Conservation (phyloP, 2,888 invertebrate species). For the Drosophila fulvimacula region DNA sequence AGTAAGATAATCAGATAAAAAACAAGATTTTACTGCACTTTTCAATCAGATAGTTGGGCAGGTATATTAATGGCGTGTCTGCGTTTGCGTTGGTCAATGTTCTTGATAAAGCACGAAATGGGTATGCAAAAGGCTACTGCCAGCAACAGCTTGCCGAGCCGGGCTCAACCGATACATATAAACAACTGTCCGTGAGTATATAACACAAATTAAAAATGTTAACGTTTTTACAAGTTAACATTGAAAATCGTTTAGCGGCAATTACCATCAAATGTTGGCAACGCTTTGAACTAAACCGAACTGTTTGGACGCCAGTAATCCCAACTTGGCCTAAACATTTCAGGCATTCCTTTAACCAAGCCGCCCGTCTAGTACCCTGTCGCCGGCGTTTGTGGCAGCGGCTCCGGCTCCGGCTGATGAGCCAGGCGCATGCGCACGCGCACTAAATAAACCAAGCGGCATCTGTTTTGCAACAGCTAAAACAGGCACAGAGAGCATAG, state of each 20-base stretch:
- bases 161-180: conserved; percentile 1
- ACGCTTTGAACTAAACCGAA: conserved; percentile 75
- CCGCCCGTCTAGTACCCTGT: conserved; percentile 65
- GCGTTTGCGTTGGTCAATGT: conserved; percentile 53
- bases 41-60: conserved; percentile 37
- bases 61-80: conserved; percentile 36
- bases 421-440: conserved; percentile 77
- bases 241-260: conserved; percentile 82
- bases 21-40: conserved; percentile 48
- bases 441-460: conserved; percentile 76
- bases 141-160: neutral
- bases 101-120: conserved; percentile 38
- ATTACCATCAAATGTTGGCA: conserved; percentile 82
- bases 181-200: conserved; percentile 73
- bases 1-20: conserved; percentile 28
- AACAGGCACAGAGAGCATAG: neutral
- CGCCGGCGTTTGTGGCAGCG: conserved; percentile 53
- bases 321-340: conserved; percentile 79
- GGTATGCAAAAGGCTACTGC: conserved; percentile 15
- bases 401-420: conserved; percentile 40
- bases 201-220: conserved; percentile 82
- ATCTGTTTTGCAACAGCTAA: conserved; percentile 57
- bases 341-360: conserved; percentile 74
- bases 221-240: conserved; percentile 80
- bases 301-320: conserved; percentile 81